Percentiles rank a stretch among this genome's conserved stretches.
phyloP scores from a whole-genome alignment of 2,113 vertebrate genomes.

The Eulemur rufifrons region DNA sequence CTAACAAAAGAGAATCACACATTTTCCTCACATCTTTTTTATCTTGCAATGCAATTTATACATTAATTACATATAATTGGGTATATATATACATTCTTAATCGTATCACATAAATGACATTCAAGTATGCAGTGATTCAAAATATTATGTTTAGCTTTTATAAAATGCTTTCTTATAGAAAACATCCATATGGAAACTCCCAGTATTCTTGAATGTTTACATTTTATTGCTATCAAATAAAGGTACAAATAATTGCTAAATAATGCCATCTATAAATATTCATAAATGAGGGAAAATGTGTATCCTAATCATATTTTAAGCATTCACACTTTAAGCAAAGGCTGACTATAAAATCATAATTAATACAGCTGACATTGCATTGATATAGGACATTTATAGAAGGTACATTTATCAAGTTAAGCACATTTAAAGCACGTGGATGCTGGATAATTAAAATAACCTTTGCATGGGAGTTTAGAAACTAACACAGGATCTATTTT shows the following conservation, averaged over 20 bases:
- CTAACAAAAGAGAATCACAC: background rate
- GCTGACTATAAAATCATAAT: conserved; percentile 31
- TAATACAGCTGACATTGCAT: background rate
- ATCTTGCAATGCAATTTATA: background rate
- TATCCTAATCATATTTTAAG: conserved; percentile 12
- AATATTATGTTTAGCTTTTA: background rate
- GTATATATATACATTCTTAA: background rate
- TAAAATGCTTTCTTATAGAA: conserved; percentile 9
- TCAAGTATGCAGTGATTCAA: background rate
- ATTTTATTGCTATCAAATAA: conserved; percentile 24
- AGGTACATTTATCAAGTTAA: conserved; percentile 26
- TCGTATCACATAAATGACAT: background rate
- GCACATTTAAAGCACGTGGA: background rate
- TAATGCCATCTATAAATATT: conserved; percentile 25
- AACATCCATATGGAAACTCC: background rate
- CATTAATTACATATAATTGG: background rate
- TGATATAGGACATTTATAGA: background rate
- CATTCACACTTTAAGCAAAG: background rate
- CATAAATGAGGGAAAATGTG: background rate
- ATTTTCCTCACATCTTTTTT: background rate
- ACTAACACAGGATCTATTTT: background rate
- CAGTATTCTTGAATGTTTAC: background rate
- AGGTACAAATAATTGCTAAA: conserved; percentile 1
- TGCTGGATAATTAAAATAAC: conserved; percentile 50
- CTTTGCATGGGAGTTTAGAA: background rate